Conservation (phyloP, 2,797 vertebrate genomes). For the Typhlichthys subterraneus region DNA sequence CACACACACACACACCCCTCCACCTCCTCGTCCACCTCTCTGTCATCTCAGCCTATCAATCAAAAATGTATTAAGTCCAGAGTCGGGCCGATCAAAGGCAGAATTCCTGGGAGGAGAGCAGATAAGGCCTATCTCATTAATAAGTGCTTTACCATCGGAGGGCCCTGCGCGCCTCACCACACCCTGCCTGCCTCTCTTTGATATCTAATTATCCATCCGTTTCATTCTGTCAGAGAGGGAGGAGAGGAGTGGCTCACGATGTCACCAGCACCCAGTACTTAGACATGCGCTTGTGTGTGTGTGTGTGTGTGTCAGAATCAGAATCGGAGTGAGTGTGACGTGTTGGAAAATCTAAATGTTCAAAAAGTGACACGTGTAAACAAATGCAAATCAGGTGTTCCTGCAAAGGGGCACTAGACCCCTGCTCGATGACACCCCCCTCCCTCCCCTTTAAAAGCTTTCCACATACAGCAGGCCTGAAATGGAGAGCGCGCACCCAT, state of each 20-base stretch:
- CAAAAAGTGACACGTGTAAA: slow-evolving; percentile 66
- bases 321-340: slow-evolving; percentile 47
- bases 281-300: slow-evolving; percentile 14
- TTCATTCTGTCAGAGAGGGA: slow-evolving; percentile 75
- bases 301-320: slow-evolving; percentile 40
- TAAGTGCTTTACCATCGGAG: slow-evolving; percentile 93
- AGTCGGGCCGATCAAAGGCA: slow-evolving; percentile 94
- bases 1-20: slow-evolving; percentile 29
- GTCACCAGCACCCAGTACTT: slow-evolving; percentile 65
- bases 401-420: slow-evolving; percentile 24
- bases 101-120: slow-evolving; percentile 91
- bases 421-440: slow-evolving; percentile 18
- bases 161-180: slow-evolving; percentile 82
- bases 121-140: slow-evolving; percentile 98
- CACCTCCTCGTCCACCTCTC: slow-evolving; percentile 70
- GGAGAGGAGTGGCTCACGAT: slow-evolving; percentile 65
- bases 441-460: slow-evolving; percentile 46
- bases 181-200: slow-evolving; percentile 81
- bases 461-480: slow-evolving; percentile 30
- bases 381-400: slow-evolving; percentile 69
- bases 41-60: slow-evolving; percentile 92
- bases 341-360: slow-evolving; percentile 55
- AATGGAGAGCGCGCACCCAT: slow-evolving; percentile 40
- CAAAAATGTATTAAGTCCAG: slow-evolving; percentile 97
- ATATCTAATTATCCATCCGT: slow-evolving; percentile 84